Percentiles rank a stretch among this genome's conserved stretches.
These are phyloP conservation scores for Antrozous pallidus DNA, from an alignment of 2,797 vertebrate species.

Conservation along the genomic window DNA sequence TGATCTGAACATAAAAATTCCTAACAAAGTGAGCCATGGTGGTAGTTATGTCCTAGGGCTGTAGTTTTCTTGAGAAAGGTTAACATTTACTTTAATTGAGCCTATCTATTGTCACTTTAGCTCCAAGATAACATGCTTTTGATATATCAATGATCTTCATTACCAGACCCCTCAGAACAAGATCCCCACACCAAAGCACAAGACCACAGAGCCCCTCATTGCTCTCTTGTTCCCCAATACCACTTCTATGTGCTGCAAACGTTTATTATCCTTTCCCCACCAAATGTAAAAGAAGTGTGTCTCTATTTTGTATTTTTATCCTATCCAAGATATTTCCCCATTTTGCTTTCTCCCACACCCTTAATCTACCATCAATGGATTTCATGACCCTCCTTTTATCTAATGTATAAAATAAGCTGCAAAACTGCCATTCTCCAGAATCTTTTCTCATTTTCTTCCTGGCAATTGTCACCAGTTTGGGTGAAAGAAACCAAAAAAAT, in stretches of 20 bases:
- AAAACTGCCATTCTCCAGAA: background rate
- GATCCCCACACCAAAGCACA: background rate
- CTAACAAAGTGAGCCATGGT: background rate
- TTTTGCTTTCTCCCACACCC: background rate
- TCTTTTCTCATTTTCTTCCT: background rate
- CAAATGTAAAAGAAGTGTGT: background rate
- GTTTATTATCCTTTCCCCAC: background rate
- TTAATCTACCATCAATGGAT: background rate
- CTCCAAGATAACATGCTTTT: background rate
- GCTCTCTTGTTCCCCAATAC: background rate
- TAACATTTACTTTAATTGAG: background rate
- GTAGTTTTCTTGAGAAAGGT: background rate
- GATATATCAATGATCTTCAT: background rate
- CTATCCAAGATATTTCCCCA: background rate
- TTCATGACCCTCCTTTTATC: background rate
- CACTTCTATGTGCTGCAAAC: background rate
- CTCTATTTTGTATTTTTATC: background rate
- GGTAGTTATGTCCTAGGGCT: background rate
- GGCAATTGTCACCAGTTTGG: background rate
- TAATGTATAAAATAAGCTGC: background rate
- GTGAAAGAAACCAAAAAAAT: background rate
- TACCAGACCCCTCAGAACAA: background rate
- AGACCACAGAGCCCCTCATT: background rate
- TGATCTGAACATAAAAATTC: background rate
- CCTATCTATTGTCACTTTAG: background rate